Base-by-base conservation (phyloP, 53 echinoderm and acorn worm genomes). In the Temnopleurus reevesii region DNA sequence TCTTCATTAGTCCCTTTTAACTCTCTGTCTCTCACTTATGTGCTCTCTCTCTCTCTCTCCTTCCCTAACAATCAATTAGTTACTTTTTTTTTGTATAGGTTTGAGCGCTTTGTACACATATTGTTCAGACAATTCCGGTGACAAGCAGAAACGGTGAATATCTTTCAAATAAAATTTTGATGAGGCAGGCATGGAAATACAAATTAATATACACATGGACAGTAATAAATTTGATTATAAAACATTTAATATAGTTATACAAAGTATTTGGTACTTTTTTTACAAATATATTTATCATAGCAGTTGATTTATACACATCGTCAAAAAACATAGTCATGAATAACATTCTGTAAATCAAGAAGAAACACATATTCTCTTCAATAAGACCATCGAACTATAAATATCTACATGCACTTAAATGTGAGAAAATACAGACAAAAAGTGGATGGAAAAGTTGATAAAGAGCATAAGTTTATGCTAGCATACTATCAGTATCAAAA, bases 181-280 rank as follows among this genome's bases (percentile, higher is more conserved):
- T 4, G 3, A 46, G 1, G 23, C 49, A 5, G 41, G 4, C 7
- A 79, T 47, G 26, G 26, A 79, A 79, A 2, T 29, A 35, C 2
- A 15, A 49, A 47, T 13, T 23, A n/a, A n/a, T n/a, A n/a, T n/a
- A n/a, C n/a, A n/a, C n/a, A 17, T 59, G n/a, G 9, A 27, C 26
- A 28, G 2, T 3, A 47, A 85, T 36, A 43, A 31, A 12, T 28
- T 85, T 60, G 85, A 85, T 87, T 87, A 87, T 87, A 87, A 87
- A 87, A 87, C 88, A 87, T 87, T 87, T 87, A 87, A 66, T 87
- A 87, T 87, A 87, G 65, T 64, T 87, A 66, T 87, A 87, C 88
- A 87, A 87, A 87, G 88, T 87, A 87, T 66, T 87, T 87, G 65
- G 65, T 87, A 87, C 71, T 83, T 83, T 87, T 71, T 87, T 47